phyloP scores from a whole-genome alignment of 1,140 invertebrate species.

The Melipona quadrifasciata region DNA sequence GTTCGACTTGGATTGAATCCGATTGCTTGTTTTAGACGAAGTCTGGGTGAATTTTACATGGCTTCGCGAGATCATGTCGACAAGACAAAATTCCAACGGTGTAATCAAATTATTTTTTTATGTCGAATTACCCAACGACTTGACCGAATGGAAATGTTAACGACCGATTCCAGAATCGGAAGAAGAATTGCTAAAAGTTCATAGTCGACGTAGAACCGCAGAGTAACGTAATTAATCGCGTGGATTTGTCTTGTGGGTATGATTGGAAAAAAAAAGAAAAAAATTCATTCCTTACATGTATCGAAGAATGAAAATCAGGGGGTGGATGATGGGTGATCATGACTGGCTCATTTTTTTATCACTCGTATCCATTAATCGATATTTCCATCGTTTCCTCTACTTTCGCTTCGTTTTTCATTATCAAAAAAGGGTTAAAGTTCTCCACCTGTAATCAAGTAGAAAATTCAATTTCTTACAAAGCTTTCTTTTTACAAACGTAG shows the following conservation, averaged over 20 bases:
- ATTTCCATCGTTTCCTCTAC: not conserved
- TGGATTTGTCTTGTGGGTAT: conserved; percentile 15
- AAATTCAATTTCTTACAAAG: not conserved
- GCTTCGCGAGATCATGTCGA: not conserved
- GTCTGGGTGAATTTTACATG: not conserved
- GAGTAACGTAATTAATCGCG: not conserved
- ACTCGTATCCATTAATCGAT: not conserved
- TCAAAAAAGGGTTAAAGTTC: conserved; percentile 33
- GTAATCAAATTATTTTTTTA: conserved; percentile 32
- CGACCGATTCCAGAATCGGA: not conserved
- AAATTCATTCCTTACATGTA: not conserved
- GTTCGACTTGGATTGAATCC: not conserved
- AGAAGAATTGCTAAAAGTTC: not conserved
- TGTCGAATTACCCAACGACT: not conserved
- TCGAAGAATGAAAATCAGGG: not conserved
- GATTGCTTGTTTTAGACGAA: conserved; percentile 12
- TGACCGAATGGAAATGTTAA: not conserved
- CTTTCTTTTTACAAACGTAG: not conserved
- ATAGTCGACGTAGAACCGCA: not conserved
- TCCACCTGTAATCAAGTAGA: not conserved
- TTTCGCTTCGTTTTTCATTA: not conserved
- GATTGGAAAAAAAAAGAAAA: too few species aligned
- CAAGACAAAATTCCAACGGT: conserved; percentile 1
- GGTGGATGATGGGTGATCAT: not conserved
- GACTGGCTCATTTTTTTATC: conserved; percentile 13